Evolutionary conservation across 2,888 invertebrate genomes (phyloP).

Genomic region (Ceraclea dissimilis): DNA sequence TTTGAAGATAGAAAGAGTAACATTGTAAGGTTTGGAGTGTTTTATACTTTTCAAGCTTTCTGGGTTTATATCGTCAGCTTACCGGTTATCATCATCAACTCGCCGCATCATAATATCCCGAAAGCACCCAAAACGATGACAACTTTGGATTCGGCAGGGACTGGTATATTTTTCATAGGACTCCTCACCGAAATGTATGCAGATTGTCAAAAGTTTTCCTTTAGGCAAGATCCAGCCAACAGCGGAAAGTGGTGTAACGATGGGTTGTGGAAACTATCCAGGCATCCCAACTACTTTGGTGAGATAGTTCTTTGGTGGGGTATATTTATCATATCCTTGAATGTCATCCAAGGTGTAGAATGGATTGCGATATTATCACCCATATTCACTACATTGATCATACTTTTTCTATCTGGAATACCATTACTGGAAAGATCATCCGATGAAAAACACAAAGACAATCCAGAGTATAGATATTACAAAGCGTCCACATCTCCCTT

Average conservation of each 20-base stretch:
- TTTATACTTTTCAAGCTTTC: conserved; percentile 86
- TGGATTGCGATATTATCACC: conserved; percentile 84
- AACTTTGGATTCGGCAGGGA: conserved; percentile 77
- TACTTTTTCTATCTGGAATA: conserved; percentile 85
- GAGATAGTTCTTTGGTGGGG: conserved; percentile 94
- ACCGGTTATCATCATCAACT: conserved; percentile 86
- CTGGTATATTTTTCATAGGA: conserved; percentile 77
- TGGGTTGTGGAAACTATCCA: conserved; percentile 79
- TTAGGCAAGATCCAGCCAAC: conserved; percentile 80
- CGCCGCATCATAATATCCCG: conserved; percentile 68
- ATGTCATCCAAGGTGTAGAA: conserved; percentile 76
- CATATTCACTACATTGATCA: conserved; percentile 77
- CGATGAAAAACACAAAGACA: conserved; percentile 82
- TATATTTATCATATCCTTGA: conserved; percentile 80
- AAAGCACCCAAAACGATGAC: conserved; percentile 79
- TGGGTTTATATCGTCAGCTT: conserved; percentile 91
- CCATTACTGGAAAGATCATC: conserved; percentile 80
- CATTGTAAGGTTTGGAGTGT: conserved; percentile 80
- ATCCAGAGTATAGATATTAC: conserved; percentile 79
- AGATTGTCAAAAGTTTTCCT: conserved; percentile 87
- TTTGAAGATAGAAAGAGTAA: conserved; percentile 86
- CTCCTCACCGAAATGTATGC: conserved; percentile 83
- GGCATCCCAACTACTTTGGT: conserved; percentile 93
- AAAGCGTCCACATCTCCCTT: conserved; percentile 83
- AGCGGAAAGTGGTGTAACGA: conserved; percentile 91